Percentiles rank a stretch among this genome's conserved stretches.
phyloP scores from a whole-genome alignment of 2,888 invertebrate species.

The Aplocera efformata region DNA sequence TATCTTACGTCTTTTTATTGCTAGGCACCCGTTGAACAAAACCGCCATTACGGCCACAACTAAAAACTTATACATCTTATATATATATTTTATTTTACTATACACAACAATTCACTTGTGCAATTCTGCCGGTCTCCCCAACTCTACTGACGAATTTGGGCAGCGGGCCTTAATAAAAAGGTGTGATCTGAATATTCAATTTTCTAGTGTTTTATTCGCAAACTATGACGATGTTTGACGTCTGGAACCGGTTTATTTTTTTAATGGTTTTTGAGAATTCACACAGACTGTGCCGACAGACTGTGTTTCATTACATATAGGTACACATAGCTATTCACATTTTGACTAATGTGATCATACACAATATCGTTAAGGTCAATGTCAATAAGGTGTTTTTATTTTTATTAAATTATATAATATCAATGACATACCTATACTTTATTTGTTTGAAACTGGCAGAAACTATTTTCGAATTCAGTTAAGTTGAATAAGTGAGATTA shows the following conservation, averaged over 20 bases:
- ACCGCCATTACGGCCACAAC: constrained; percentile 20
- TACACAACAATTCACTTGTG: constrained; percentile 16
- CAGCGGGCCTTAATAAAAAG: constrained; percentile 7
- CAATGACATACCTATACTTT: too few species aligned
- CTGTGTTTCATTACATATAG: too few species aligned
- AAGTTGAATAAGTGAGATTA: too few species aligned
- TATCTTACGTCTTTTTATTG: constrained; percentile 19
- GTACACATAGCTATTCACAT: too few species aligned
- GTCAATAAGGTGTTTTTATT: too few species aligned
- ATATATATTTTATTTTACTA: constrained; percentile 1
- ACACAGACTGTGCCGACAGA: too few species aligned
- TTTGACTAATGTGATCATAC: too few species aligned
- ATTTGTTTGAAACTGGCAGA: too few species aligned
- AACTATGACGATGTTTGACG: background rate
- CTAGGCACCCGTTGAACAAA: constrained; percentile 23
- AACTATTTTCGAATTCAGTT: too few species aligned
- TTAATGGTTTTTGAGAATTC: background rate
- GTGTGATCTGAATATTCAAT: constrained; percentile 11
- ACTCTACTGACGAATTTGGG: constrained; percentile 32
- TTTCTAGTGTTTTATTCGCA: constrained; percentile 3
- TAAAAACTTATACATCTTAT: constrained; percentile 30
- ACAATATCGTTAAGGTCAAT: too few species aligned
- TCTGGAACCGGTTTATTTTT: background rate
- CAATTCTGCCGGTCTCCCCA: constrained; percentile 28
- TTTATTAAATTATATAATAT: too few species aligned